A percentile compares a stretch with the other conserved stretches of the same genome.
These are phyloP conservation scores for Menura novaehollandiae DNA, from an alignment of 2,113 vertebrate species.

Conservation along the genomic window DNA sequence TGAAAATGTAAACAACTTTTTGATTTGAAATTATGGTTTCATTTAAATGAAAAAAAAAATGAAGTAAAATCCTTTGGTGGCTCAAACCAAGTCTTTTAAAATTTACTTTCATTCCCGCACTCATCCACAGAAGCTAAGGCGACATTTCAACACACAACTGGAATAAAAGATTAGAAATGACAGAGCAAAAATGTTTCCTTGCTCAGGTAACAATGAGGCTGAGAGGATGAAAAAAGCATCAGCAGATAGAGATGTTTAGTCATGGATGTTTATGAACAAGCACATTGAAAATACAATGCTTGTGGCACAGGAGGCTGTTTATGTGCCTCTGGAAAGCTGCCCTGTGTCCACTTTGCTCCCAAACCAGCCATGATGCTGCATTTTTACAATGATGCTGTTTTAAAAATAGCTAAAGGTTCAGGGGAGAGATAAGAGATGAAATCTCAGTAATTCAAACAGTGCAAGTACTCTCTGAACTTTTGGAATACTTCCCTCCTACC, in stretches of 20 bases:
- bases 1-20: not conserved
- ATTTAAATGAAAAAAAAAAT: not conserved
- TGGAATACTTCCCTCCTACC: constrained; percentile 63
- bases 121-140: not conserved
- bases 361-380: not conserved
- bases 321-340: not conserved
- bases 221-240: not conserved
- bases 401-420: not conserved
- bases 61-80: not conserved
- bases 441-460: not conserved
- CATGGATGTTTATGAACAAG: not conserved
- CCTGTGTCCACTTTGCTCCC: not conserved
- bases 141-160: not conserved
- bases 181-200: not conserved
- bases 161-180: not conserved
- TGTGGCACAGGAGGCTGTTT: not conserved
- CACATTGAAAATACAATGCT: not conserved
- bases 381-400: not conserved
- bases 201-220: not conserved
- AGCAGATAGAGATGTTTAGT: not conserved
- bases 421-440: not conserved
- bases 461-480: not conserved
- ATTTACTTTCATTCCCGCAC: not conserved
- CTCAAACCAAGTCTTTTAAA: not conserved
- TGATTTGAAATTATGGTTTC: not conserved